A percentile compares a stretch with the other conserved stretches of the same genome.
Conservation (phyloP, 2,888 invertebrate species). For the Salpingus planirostris region DNA sequence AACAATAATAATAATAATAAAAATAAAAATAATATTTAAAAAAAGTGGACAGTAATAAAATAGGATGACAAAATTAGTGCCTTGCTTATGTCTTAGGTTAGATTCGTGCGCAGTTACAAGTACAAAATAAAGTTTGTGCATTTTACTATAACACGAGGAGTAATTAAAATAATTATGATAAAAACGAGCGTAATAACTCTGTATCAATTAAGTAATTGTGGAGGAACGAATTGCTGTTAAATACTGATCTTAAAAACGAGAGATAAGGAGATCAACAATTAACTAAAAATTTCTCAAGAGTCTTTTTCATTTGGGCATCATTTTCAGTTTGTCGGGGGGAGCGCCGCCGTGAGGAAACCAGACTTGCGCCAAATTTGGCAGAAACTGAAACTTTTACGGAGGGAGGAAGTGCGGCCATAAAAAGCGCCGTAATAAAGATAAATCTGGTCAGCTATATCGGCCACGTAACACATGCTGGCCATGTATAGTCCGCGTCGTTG, state of each 20-base stretch:
- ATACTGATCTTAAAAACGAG: conserved; percentile 12
- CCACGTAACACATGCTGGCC: conserved; percentile 22
- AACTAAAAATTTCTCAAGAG: background rate
- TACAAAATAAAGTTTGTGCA: too few relatives aligned
- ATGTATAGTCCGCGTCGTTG: conserved; percentile 26
- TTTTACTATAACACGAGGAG: too few relatives aligned
- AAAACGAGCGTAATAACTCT: too few relatives aligned
- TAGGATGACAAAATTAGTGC: conserved; percentile 7
- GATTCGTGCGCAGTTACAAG: conserved; percentile 12
- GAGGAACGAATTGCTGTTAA: conserved; percentile 15
- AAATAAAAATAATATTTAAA: conserved; percentile 6
- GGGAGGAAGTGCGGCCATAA: too few relatives aligned
- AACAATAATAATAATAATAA: conserved; percentile 11
- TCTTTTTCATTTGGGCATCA: conserved; percentile 1
- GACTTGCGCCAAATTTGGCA: conserved; percentile 10
- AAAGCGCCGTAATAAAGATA: conserved; percentile 24
- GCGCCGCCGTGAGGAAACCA: conserved; percentile 2
- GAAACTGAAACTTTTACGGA: conserved; percentile 9
- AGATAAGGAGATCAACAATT: conserved; percentile 7
- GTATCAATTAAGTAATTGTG: too few relatives aligned
- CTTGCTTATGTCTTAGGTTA: conserved; percentile 15
- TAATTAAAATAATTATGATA: too few relatives aligned
- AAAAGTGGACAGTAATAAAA: too few relatives aligned
- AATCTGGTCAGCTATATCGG: conserved; percentile 16
- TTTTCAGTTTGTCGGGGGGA: background rate